Conservation (phyloP, 1,140 invertebrate genomes). For the Argopecten irradians region DNA sequence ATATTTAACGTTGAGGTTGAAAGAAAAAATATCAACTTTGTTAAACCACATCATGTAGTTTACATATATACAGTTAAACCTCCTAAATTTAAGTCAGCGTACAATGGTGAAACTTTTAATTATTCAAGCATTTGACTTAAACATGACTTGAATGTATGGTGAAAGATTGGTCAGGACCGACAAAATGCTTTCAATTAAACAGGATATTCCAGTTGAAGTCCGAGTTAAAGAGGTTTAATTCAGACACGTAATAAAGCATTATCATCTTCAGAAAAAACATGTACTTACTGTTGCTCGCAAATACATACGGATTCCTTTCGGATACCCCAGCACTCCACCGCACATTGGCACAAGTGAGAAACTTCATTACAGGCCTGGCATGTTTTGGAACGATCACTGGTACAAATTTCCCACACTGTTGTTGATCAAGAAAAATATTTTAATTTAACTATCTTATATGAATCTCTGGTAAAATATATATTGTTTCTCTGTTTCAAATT, state of each 20-base stretch:
- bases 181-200: too few species aligned
- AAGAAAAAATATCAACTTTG: neutral
- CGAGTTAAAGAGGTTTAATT: too few species aligned
- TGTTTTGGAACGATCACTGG: constrained; percentile 29
- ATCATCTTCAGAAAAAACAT: neutral
- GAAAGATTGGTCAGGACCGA: too few species aligned
- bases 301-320: neutral
- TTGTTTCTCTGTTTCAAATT: neutral
- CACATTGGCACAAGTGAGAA: neutral
- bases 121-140: too few species aligned
- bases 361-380: neutral
- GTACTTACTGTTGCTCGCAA: constrained; percentile 34
- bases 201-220: too few species aligned
- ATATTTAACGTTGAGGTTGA: neutral
- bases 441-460: neutral
- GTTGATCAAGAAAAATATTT: neutral
- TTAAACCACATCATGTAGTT: neutral
- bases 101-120: too few species aligned
- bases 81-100: too few species aligned
- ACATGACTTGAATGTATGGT: too few species aligned
- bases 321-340: neutral
- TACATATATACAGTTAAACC: neutral
- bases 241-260: too few species aligned
- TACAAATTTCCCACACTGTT: constrained; percentile 32
- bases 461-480: neutral